Evolutionary conservation across 2,113 vertebrate genomes (phyloP).

Genomic region (Hippocampus abdominalis): DNA sequence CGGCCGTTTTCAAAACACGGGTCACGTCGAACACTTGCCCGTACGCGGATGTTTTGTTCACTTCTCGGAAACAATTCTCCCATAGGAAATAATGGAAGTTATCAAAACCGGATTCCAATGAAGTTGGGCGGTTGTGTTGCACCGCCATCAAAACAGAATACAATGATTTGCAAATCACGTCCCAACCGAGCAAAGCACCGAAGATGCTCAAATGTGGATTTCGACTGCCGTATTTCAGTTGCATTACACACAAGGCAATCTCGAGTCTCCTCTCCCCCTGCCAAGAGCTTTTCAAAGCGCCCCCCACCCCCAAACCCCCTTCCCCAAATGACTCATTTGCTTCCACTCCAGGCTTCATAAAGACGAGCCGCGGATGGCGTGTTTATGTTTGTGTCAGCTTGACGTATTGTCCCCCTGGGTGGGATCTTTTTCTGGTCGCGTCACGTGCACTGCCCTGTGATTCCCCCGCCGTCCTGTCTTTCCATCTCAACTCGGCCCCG

Average conservation of each 20-base stretch:
- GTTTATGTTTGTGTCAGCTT: conserved; percentile 47
- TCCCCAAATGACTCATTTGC: conserved; percentile 17
- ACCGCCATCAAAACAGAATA: no score
- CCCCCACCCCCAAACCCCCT: neutral
- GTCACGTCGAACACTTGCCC: neutral
- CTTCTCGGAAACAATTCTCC: neutral
- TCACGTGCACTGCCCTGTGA: conserved; percentile 20
- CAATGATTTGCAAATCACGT: no score
- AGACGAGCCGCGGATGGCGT: conserved; percentile 15
- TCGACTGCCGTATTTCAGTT: neutral
- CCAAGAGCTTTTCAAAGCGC: conserved; percentile 1
- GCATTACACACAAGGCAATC: neutral
- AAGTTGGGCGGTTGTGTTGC: no score
- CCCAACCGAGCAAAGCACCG: no score
- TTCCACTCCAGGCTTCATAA: conserved; percentile 17
- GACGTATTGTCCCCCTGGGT: conserved; percentile 41
- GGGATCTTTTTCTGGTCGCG: conserved; percentile 27
- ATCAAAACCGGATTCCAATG: no score
- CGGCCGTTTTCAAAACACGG: neutral
- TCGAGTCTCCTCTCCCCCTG: neutral
- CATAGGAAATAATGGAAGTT: neutral
- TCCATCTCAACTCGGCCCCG: neutral
- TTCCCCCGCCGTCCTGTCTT: neutral
- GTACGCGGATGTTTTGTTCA: neutral
- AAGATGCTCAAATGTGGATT: neutral